Conservation (phyloP, 2,888 invertebrate species). For the Protodeltote pygarga region DNA sequence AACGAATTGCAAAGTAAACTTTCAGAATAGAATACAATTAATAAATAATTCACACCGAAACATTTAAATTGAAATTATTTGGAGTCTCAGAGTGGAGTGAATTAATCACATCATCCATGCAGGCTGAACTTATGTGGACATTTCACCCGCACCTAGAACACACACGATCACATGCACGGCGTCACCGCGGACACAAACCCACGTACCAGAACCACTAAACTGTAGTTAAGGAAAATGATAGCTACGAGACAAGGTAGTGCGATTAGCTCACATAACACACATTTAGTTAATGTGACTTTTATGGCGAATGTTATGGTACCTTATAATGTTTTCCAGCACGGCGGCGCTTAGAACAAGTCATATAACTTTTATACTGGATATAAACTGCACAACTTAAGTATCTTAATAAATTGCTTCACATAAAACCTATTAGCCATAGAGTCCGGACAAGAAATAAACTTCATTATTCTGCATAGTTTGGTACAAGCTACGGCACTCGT, state of each 20-base stretch:
- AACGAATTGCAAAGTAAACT: too few relatives aligned
- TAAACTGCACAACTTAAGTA: too few relatives aligned
- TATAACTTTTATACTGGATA: conserved; percentile 9
- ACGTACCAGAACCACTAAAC: conserved; percentile 4
- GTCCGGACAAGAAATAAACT: not conserved
- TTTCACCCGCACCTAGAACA: not conserved
- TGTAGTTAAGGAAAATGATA: conserved; percentile 1
- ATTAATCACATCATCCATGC: not conserved
- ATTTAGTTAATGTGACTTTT: not conserved
- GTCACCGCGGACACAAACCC: not conserved
- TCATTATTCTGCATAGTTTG: not conserved
- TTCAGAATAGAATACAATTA: too few relatives aligned
- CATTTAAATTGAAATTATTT: not conserved
- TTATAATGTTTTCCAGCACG: conserved; percentile 20
- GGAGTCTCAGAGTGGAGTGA: not conserved
- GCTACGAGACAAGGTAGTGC: not conserved
- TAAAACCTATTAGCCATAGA: not conserved
- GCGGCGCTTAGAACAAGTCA: conserved; percentile 7
- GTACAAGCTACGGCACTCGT: conserved; percentile 5
- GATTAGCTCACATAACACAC: not conserved
- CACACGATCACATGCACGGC: too few relatives aligned
- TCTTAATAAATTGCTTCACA: too few relatives aligned
- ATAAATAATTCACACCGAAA: too few relatives aligned
- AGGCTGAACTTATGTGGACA: not conserved
- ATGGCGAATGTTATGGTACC: not conserved